phyloP scores from a whole-genome alignment of 2,888 invertebrate species.

The Ichneumoninae sp. region DNA sequence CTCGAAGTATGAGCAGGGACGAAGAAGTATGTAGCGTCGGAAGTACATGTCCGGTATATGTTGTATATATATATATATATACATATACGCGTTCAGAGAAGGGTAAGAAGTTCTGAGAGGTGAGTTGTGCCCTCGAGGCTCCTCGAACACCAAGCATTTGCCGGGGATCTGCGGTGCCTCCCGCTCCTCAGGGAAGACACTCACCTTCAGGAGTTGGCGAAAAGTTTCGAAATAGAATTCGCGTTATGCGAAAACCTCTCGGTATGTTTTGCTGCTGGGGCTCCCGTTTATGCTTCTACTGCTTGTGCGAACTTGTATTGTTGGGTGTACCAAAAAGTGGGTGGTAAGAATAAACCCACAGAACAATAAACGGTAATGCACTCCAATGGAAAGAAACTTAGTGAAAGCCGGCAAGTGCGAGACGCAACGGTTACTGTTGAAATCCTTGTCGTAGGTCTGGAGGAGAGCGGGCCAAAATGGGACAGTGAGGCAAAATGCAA shows the following conservation, averaged over 20 bases:
- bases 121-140: slow-evolving; percentile 19
- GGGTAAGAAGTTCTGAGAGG: slow-evolving; percentile 36
- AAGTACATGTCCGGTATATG: neutral
- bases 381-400: neutral
- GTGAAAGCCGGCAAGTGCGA: neutral
- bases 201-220: neutral
- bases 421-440: neutral
- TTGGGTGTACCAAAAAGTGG: neutral
- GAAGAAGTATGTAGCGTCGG: slow-evolving; percentile 32
- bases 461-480: too few relatives aligned
- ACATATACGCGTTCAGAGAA: neutral
- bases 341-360: neutral
- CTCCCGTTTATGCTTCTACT: neutral
- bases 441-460: too few relatives aligned
- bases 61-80: neutral
- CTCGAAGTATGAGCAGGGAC: slow-evolving; percentile 34
- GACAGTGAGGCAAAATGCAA: too few relatives aligned
- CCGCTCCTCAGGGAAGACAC: neutral
- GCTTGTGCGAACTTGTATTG: neutral
- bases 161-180: neutral
- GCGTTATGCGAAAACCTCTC: neutral
- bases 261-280: neutral
- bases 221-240: slow-evolving; percentile 33
- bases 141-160: slow-evolving; percentile 9
- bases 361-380: neutral